phyloP scores from a whole-genome alignment of 1,140 invertebrate species.

The Hyles euphorbiae region DNA sequence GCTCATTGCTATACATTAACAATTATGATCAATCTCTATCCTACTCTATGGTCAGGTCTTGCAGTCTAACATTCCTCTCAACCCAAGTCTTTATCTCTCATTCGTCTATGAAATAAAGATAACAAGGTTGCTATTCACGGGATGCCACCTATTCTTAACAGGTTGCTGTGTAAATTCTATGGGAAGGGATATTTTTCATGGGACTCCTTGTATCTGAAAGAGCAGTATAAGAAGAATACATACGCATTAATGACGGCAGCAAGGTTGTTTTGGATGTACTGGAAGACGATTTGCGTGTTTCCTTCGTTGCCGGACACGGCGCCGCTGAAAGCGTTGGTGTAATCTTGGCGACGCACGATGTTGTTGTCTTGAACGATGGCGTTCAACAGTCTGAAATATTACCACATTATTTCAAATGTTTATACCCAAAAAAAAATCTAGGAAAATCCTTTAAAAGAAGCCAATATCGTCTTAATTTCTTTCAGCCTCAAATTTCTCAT shows the following conservation, averaged over 20 bases:
- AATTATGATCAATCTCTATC: no score
- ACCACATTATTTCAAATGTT: background rate
- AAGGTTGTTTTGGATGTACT: conserved; percentile 69
- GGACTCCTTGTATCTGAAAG: no score
- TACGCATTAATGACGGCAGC: conserved; percentile 64
- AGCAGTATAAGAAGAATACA: conserved; percentile 35
- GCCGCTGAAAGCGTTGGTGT: conserved; percentile 55
- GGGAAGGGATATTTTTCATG: no score
- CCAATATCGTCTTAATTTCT: background rate
- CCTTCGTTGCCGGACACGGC: conserved; percentile 64
- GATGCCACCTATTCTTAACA: no score
- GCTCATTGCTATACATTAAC: no score
- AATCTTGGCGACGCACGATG: conserved; percentile 63
- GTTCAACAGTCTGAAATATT: conserved; percentile 34
- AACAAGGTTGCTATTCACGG: no score
- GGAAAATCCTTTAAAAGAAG: background rate
- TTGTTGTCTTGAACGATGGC: conserved; percentile 38
- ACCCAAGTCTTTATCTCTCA: no score
- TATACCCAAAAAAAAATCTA: background rate
- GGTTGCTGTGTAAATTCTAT: no score
- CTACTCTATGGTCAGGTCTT: no score
- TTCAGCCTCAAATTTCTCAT: no score
- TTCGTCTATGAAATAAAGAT: no score
- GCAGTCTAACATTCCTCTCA: no score
- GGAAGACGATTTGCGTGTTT: conserved; percentile 67